Evolutionary conservation across 2,113 vertebrate genomes (phyloP).

Genomic region (Pan paniscus): DNA sequence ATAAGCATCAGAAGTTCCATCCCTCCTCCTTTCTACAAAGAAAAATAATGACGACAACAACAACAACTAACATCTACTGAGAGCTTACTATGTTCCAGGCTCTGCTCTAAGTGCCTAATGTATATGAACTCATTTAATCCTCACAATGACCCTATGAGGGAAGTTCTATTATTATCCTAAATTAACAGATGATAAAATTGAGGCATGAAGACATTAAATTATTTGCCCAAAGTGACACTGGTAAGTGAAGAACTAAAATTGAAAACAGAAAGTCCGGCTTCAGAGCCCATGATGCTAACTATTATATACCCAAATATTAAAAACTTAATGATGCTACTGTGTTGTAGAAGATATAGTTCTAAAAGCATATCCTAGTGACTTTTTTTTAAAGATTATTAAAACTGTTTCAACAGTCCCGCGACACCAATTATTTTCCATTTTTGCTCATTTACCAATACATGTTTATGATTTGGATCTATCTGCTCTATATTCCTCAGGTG

Average conservation of each 20-base stretch:
- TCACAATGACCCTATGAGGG: not conserved
- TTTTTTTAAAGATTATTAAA: not conserved
- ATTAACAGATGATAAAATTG: not conserved
- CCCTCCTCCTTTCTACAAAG: not conserved
- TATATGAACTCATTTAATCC: not conserved
- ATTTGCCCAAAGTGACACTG: not conserved
- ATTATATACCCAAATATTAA: no score
- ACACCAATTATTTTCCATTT: not conserved
- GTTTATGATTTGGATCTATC: not conserved
- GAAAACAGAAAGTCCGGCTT: not conserved
- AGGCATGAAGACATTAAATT: not conserved
- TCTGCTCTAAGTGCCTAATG: not conserved
- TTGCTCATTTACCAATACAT: not conserved
- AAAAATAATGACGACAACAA: not conserved
- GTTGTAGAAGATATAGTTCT: not conserved
- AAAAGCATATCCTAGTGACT: not conserved
- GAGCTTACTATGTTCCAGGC: not conserved
- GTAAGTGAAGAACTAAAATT: not conserved
- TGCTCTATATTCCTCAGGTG: not conserved
- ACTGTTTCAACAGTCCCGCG: not conserved
- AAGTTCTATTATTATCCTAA: not conserved
- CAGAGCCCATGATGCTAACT: not conserved
- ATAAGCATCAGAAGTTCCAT: not conserved
- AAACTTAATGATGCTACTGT: not conserved
- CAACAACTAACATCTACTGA: not conserved